Percentiles rank a stretch among this genome's conserved stretches.
Evolutionary conservation across 2,888 invertebrate genomes (phyloP).

Genomic region (Amblyjoppa fuscipennis): DNA sequence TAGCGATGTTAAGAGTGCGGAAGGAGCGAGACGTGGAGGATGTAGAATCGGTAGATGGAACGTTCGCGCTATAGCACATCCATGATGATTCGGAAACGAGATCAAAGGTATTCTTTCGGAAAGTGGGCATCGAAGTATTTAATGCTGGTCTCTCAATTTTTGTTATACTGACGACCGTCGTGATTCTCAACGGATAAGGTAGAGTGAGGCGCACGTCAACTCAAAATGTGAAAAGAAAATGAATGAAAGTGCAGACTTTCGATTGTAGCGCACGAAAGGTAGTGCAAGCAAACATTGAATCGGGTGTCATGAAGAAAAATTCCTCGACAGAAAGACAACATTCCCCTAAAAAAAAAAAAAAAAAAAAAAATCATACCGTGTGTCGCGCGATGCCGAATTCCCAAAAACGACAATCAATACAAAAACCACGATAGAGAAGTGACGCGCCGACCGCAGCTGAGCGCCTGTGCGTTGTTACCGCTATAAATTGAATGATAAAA

Average conservation of each 20-base stretch:
- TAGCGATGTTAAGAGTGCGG: not conserved
- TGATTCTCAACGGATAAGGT: no score
- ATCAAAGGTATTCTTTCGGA: constrained; percentile 9
- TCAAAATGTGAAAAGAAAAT: no score
- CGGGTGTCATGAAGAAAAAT: no score
- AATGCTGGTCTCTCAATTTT: no score
- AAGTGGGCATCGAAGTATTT: no score
- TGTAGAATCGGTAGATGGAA: constrained; percentile 28
- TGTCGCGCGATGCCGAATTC: not conserved
- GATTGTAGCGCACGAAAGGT: no score
- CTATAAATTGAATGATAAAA: not conserved
- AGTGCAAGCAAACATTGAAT: no score
- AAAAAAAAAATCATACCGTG: not conserved
- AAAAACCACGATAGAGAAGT: not conserved
- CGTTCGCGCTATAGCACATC: constrained; percentile 28
- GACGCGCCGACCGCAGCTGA: not conserved
- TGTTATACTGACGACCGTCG: no score
- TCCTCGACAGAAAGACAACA: no score
- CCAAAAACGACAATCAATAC: not conserved
- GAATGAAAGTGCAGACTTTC: no score
- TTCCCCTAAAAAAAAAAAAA: no score
- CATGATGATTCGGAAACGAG: constrained; percentile 12
- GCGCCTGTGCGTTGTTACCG: not conserved
- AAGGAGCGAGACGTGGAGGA: not conserved
- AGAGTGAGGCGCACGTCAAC: no score